Evolutionary conservation across 2,113 vertebrate genomes (phyloP).

Genomic region (Canis aureus): DNA sequence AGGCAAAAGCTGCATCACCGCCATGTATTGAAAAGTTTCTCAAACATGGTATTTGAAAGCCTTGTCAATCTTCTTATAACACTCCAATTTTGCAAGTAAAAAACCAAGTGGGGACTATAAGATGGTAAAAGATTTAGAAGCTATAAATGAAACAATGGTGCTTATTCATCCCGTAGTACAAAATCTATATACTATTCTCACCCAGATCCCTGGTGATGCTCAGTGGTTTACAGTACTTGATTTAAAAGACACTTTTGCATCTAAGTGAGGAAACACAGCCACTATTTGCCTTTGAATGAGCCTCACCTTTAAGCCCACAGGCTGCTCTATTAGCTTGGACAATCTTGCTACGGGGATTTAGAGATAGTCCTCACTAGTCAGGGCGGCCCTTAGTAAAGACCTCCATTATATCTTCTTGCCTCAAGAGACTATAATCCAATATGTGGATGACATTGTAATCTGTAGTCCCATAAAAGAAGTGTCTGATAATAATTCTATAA

Average conservation of each 20-base stretch:
- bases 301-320: background rate
- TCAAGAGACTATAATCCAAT: background rate
- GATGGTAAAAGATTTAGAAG: background rate
- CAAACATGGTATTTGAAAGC: background rate
- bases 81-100: background rate
- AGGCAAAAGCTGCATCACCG: background rate
- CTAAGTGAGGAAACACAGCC: background rate
- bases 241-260: background rate
- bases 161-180: fast-evolving
- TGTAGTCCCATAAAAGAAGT: background rate
- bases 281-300: background rate
- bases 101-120: background rate
- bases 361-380: background rate
- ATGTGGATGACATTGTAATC: background rate
- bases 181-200: background rate
- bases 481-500: background rate
- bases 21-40: background rate
- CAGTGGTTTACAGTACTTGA: background rate
- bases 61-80: background rate
- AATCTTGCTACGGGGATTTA: background rate
- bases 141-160: background rate
- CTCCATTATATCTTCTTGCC: background rate
- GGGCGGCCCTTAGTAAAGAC: background rate
- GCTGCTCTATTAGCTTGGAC: background rate
- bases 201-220: background rate